Conservation (phyloP, 2,797 vertebrate species). For the Artibeus lituratus region DNA sequence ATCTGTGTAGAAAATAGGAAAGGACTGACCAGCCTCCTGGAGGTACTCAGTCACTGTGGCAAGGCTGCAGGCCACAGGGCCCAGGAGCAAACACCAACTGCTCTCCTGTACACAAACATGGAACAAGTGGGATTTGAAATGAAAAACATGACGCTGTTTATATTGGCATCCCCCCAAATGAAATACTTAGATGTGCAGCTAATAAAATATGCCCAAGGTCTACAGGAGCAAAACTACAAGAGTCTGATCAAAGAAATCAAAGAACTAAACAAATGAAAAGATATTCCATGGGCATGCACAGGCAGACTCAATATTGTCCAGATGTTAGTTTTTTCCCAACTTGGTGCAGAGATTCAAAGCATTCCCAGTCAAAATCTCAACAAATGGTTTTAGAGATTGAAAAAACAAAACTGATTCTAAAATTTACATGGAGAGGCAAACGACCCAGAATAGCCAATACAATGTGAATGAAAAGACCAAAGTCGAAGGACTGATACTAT, state of each 20-base stretch:
- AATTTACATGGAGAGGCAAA: background rate
- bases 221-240: background rate
- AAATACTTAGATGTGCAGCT: background rate
- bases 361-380: background rate
- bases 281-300: background rate
- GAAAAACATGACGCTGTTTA: background rate
- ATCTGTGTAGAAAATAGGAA: background rate
- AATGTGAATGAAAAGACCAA: background rate
- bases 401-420: background rate
- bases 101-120: background rate
- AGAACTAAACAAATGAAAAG: background rate
- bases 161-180: background rate
- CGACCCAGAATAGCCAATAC: background rate
- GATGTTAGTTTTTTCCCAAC: background rate
- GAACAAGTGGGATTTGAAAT: background rate
- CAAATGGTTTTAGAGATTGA: background rate
- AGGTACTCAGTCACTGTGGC: background rate
- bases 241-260: background rate
- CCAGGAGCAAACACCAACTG: background rate
- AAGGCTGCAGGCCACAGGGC: background rate
- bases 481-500: background rate
- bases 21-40: background rate
- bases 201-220: background rate
- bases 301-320: background rate
- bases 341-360: background rate